phyloP scores from a whole-genome alignment of 2,113 vertebrate genomes.

The Pelecanus crispus region DNA sequence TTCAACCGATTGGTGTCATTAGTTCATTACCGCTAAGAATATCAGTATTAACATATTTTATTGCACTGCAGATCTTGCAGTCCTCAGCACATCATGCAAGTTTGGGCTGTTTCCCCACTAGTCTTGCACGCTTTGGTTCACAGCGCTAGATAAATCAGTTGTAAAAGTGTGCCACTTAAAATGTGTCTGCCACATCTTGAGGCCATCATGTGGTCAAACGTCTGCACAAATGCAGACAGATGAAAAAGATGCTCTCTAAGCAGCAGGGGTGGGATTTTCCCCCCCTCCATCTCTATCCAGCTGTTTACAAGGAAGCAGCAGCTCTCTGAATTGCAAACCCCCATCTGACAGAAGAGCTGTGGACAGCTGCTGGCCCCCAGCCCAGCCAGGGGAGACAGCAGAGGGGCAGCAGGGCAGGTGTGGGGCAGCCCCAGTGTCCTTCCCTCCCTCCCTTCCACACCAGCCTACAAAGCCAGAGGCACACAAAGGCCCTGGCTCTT shows the following conservation, averaged over 20 bases:
- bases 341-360: accelerated
- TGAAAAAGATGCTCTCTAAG: neutral
- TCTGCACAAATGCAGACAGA: accelerated
- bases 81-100: neutral
- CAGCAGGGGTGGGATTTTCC: neutral
- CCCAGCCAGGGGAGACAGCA: accelerated
- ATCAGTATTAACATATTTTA: neutral
- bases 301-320: neutral
- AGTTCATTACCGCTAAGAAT: neutral
- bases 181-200: neutral
- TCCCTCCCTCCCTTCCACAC: neutral
- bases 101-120: neutral
- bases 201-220: neutral
- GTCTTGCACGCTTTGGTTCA: neutral
- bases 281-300: neutral
- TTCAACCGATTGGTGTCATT: neutral
- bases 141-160: neutral
- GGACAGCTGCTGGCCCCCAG: neutral
- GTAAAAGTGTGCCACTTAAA: neutral
- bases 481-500: neutral
- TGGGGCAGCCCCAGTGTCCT: neutral
- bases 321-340: neutral
- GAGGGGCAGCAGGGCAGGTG: neutral
- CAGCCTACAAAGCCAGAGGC: neutral
- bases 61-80: neutral